Conservation (phyloP, 2,888 invertebrate genomes). For the Bugula neritina region DNA sequence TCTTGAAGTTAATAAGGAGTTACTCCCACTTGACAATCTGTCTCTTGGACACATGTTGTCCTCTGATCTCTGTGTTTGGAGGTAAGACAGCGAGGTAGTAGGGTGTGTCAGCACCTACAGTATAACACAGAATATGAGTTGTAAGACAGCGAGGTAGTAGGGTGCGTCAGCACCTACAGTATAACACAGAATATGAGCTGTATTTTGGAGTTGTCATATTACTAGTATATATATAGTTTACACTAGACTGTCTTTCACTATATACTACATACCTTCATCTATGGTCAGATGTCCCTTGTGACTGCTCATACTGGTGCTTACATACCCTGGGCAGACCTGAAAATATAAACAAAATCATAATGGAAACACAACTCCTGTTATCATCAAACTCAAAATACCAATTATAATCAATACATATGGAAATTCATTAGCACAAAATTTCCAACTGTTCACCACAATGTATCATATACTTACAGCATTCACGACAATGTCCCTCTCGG, state of each 20-base stretch:
- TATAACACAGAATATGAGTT: too few species aligned
- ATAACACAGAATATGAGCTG: background rate
- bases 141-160: background rate
- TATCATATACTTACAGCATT: conserved; percentile 27
- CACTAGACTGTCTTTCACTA: background rate
- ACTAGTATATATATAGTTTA: too few species aligned
- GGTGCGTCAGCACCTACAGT: conserved; percentile 1
- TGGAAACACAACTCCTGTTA: too few species aligned
- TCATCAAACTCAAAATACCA: too few species aligned
- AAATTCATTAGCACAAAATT: too few species aligned
- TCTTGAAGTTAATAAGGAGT: background rate
- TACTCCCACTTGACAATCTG: background rate
- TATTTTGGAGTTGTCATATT: too few species aligned
- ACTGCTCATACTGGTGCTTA: conserved; percentile 19
- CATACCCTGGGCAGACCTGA: conserved; percentile 7
- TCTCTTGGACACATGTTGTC: conserved; percentile 22
- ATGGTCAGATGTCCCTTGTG: conserved; percentile 17
- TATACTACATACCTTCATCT: conserved; percentile 11
- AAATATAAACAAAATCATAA: background rate
- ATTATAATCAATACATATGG: too few species aligned
- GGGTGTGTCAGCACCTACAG: conserved; percentile 19
- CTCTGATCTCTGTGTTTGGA: background rate
- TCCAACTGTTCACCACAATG: too few species aligned
- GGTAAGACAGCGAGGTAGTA: conserved; percentile 20
- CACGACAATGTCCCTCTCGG: conserved; percentile 20